Percentiles rank a stretch among this genome's conserved stretches.
Evolutionary conservation across 2,113 vertebrate species (phyloP).

Genomic region (Gadus macrocephalus): DNA sequence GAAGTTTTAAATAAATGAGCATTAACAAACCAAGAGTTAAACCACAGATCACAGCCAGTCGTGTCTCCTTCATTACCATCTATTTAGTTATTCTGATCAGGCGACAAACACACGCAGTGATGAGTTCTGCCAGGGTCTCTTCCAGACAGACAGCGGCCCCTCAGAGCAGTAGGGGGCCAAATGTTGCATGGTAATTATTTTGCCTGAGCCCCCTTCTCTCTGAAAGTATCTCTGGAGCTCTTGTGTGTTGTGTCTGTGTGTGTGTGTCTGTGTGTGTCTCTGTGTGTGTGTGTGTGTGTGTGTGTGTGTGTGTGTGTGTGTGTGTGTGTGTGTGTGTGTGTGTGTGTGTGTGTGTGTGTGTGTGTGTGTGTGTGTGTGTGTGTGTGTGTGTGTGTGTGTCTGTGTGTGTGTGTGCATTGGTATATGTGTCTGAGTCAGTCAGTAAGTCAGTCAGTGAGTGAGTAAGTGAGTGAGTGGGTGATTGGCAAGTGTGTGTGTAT

Average conservation of each 20-base stretch:
- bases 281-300: conserved; percentile 9
- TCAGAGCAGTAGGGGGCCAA: conserved; percentile 28
- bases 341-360: not conserved
- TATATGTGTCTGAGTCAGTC: too few species aligned
- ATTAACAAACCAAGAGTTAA: too few species aligned
- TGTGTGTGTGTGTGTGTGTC: not conserved
- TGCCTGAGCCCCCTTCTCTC: conserved; percentile 22
- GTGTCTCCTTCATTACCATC: not conserved
- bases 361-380: not conserved
- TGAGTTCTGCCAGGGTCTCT: conserved; percentile 22
- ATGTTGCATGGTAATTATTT: conserved; percentile 43
- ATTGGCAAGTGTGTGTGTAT: too few species aligned
- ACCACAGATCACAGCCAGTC: too few species aligned
- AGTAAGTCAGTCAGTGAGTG: too few species aligned
- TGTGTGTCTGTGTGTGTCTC: not conserved
- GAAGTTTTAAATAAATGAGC: too few species aligned
- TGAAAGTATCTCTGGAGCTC: too few species aligned
- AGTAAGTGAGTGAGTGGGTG: too few species aligned
- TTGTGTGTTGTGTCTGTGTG: conserved; percentile 3
- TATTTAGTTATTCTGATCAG: not conserved
- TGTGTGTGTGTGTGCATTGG: not conserved
- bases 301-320: not conserved
- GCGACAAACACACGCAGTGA: not conserved
- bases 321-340: not conserved
- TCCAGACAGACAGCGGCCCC: conserved; percentile 23